Evolutionary conservation across 2,888 invertebrate genomes (phyloP).

Genomic region (Gnatocerus cornutus): DNA sequence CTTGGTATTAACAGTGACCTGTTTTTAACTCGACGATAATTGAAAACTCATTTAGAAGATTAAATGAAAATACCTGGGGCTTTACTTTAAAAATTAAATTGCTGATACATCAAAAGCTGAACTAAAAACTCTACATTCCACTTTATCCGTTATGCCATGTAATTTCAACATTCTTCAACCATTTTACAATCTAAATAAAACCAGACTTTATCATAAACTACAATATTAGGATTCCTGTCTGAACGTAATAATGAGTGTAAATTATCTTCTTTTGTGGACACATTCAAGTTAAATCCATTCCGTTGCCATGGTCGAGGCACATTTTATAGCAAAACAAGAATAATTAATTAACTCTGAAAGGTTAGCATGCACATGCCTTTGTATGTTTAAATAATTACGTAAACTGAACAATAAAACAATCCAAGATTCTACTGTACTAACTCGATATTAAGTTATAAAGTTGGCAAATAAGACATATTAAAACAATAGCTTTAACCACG

Average conservation of each 20-base stretch:
- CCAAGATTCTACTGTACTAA: slow-evolving; percentile 17
- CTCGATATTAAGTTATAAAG: slow-evolving; percentile 53
- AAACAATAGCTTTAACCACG: slow-evolving; percentile 53
- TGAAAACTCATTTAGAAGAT: slow-evolving; percentile 57
- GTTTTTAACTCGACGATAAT: slow-evolving; percentile 60
- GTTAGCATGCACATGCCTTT: slow-evolving; percentile 47
- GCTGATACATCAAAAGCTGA: slow-evolving; percentile 1
- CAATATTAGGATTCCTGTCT: slow-evolving; percentile 1
- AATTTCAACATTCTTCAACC: no score
- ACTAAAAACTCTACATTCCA: no score
- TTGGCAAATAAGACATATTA: slow-evolving; percentile 49
- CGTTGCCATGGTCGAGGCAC: slow-evolving; percentile 29
- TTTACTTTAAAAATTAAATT: slow-evolving; percentile 1
- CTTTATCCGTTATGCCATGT: no score
- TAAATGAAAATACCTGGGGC: slow-evolving; percentile 6
- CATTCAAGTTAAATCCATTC: slow-evolving; percentile 26
- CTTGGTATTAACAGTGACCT: slow-evolving; percentile 58
- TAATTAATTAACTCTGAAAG: slow-evolving; percentile 48
- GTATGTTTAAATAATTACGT: slow-evolving; percentile 47
- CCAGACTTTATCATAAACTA: neutral
- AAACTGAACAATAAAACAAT: slow-evolving; percentile 42
- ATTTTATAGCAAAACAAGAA: slow-evolving; percentile 43
- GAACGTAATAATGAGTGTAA: slow-evolving; percentile 1
- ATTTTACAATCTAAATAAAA: no score
- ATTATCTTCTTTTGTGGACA: slow-evolving; percentile 17